Base-by-base conservation (phyloP, 2,888 invertebrate genomes). In the Cerastoderma edule region DNA sequence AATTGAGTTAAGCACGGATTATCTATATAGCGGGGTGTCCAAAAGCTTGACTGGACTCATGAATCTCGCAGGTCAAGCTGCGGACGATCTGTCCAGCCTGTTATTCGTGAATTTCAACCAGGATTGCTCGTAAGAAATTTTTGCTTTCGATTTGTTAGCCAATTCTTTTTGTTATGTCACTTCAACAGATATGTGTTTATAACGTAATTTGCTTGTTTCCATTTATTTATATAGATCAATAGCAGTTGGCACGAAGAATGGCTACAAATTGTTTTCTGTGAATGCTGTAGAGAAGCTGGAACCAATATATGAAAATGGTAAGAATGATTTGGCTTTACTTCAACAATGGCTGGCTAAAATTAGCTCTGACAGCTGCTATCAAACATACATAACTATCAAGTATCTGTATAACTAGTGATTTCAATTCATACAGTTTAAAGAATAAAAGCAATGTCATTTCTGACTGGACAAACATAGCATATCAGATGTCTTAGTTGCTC, bases 91-190 rank as follows among this genome's bases (percentile, higher is more conserved):
- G 81, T 90, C 90, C 69, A 96, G 96, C 94, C 96, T 96, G 93
- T 96, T 96, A 93, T 98, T 97, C 94, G 97, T 98, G 90, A 98
- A 97, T 94, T 99, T 99, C 93, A 99, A 99, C 94, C 98, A 99
- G 94, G 98, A 99, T 94, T 96, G 96, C 95, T 96, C 98, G 98
- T 98, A 96, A 97, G 97, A 96, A 33, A 56, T 46, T 60, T 78
- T 71, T 73, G 67, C 53, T 73, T 73, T 66, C 70, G 65, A 27
- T 69, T 69, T 70, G 28, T 53, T n/a, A 10, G 39, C n/a, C n/a
- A n/a, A 19, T 46, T 46, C 5, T 2, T n/a, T 46, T 2, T 2
- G 2, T 46, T 5, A 46, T 39, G 39, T 39, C 39, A 8, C 39
- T 39, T 16, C 8, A 39, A 8, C 39, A 16, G 39, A 39, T 16